These are phyloP conservation scores for Proisotoma minuta DNA, from an alignment of 2,888 invertebrate species.

Conservation along the genomic window DNA sequence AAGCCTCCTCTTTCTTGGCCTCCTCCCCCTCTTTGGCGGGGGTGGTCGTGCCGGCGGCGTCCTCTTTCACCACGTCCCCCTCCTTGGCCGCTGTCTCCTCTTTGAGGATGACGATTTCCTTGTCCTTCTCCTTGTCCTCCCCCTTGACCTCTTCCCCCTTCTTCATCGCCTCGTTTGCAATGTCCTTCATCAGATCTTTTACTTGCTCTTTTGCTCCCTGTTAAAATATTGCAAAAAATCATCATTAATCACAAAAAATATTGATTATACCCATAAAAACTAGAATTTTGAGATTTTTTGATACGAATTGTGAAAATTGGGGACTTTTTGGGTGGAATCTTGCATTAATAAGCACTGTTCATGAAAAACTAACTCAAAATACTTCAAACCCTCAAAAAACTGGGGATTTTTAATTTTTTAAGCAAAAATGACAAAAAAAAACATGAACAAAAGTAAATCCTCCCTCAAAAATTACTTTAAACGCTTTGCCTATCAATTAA, in stretches of 20 bases:
- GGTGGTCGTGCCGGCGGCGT: constrained; percentile 18
- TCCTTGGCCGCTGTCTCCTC: background rate
- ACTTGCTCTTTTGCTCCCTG: constrained; percentile 43
- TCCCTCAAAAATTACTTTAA: no score
- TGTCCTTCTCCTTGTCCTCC: constrained; percentile 39
- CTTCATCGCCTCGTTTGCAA: constrained; percentile 35
- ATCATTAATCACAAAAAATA: constrained; percentile 4
- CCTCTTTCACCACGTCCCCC: constrained; percentile 1
- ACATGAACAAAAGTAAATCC: no score
- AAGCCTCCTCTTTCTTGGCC: constrained; percentile 44
- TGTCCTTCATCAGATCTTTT: constrained; percentile 44
- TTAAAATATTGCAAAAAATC: no score
- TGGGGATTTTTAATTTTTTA: no score
- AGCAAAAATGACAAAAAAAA: no score
- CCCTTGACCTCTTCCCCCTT: constrained; percentile 41
- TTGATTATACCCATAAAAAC: background rate
- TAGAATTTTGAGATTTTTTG: background rate
- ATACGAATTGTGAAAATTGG: background rate
- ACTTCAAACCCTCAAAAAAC: no score
- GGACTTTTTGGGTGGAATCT: background rate
- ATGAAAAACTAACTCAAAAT: constrained; percentile 14
- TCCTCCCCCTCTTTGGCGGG: constrained; percentile 38
- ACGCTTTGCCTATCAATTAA: no score
- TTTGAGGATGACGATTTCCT: constrained; percentile 4
- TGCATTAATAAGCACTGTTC: background rate